A percentile compares a stretch with the other conserved stretches of the same genome.
Evolutionary conservation across 2,113 vertebrate genomes (phyloP).

Genomic region (Megalops atlanticus): DNA sequence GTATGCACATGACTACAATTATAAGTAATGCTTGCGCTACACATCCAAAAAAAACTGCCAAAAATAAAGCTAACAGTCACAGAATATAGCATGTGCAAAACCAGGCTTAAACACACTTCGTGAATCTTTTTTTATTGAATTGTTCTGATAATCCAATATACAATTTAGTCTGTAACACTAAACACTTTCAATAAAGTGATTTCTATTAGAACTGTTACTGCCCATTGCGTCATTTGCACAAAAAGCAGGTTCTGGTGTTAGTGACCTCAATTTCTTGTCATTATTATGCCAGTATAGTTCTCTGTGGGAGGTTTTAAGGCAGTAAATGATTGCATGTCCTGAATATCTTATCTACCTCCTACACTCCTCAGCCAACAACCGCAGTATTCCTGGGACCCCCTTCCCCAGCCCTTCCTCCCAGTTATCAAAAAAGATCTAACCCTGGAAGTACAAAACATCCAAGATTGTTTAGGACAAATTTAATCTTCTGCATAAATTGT

Average conservation of each 20-base stretch:
- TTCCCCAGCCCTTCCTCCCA: background rate
- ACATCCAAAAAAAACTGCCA: too few species aligned
- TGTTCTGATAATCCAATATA: too few species aligned
- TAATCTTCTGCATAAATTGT: background rate
- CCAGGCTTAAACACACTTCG: too few species aligned
- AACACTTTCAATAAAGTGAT: too few species aligned
- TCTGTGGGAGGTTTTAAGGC: conserved; percentile 32
- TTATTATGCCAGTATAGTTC: conserved; percentile 37
- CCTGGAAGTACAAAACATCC: background rate
- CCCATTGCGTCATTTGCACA: conserved; percentile 21
- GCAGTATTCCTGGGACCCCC: conserved; percentile 2
- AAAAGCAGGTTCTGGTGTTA: conserved; percentile 32
- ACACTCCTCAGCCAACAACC: conserved; percentile 17
- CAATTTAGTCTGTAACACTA: too few species aligned
- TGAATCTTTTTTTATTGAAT: too few species aligned
- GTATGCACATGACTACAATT: too few species aligned
- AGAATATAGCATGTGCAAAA: too few species aligned
- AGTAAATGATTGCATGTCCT: conserved; percentile 29
- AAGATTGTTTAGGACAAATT: background rate
- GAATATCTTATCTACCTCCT: conserved; percentile 42
- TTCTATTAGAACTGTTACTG: background rate
- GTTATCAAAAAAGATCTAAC: background rate
- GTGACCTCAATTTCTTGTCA: conserved; percentile 47
- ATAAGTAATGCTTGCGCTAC: too few species aligned
- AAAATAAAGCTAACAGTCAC: too few species aligned